phyloP scores from a whole-genome alignment of 2,797 vertebrate species.

The Artibeus jamaicensis region DNA sequence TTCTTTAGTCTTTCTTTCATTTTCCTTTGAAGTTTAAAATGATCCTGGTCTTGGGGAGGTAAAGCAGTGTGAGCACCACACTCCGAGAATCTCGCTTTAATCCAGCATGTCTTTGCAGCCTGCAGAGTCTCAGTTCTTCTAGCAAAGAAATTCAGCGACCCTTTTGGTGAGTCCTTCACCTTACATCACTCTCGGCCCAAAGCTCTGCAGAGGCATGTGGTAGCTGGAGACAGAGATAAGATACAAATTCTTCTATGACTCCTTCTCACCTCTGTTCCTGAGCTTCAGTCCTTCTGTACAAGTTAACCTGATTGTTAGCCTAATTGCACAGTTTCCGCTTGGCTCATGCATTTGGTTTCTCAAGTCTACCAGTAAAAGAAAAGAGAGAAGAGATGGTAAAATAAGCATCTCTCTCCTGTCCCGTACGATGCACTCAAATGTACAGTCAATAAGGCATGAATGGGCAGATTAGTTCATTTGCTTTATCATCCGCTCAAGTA shows the following conservation, averaged over 20 bases:
- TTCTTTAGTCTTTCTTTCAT: conserved; percentile 46
- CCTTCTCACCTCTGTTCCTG: neutral
- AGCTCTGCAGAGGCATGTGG: neutral
- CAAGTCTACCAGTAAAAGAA: neutral
- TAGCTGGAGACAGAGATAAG: neutral
- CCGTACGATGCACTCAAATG: neutral
- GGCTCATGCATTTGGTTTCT: neutral
- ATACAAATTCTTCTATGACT: neutral
- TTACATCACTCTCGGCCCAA: neutral
- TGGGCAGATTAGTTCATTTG: neutral
- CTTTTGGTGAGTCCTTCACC: neutral
- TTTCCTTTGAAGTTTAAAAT: conserved; percentile 56
- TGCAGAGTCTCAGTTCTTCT: neutral
- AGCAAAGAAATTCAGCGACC: neutral
- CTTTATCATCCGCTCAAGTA: neutral
- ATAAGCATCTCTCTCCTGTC: neutral
- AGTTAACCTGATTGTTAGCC: neutral
- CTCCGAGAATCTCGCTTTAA: neutral
- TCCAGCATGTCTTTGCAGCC: neutral
- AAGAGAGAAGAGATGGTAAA: neutral
- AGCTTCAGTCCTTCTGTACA: neutral
- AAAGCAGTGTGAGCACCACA: neutral
- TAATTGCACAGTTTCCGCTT: neutral
- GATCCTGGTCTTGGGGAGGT: neutral
- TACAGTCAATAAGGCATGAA: neutral